Percentiles rank a stretch among this genome's conserved stretches.
phyloP scores from a whole-genome alignment of 2,113 vertebrate genomes.

The Ochotona curzoniae region DNA sequence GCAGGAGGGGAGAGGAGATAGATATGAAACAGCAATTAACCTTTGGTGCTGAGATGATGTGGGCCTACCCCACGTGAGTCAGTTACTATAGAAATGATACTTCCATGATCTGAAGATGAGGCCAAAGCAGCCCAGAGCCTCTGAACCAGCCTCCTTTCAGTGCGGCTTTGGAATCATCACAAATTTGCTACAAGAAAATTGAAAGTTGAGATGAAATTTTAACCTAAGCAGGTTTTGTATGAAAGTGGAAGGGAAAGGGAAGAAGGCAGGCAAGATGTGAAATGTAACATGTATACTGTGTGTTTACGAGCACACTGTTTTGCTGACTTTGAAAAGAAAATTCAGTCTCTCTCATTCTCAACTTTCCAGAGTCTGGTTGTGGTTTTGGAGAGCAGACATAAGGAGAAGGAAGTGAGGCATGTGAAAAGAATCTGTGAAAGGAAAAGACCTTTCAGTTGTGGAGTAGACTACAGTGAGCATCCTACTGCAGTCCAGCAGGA shows the following conservation, averaged over 20 bases:
- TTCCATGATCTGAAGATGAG: conserved; percentile 80
- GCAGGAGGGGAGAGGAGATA: not conserved
- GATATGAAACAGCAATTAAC: conserved; percentile 86
- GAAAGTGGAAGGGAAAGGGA: not conserved
- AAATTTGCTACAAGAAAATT: conserved; percentile 79
- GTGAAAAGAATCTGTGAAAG: not conserved
- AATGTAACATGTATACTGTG: not conserved
- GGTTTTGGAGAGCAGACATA: not conserved
- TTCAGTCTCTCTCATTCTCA: not conserved
- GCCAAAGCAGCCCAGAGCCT: conserved; percentile 69
- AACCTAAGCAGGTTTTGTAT: conserved; percentile 38
- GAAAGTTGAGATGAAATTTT: conserved; percentile 75
- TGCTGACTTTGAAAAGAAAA: conserved; percentile 60
- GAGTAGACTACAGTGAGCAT: not conserved
- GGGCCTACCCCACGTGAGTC: conserved; percentile 74
- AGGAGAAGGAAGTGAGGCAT: not conserved
- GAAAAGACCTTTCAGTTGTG: not conserved
- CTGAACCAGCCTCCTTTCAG: conserved; percentile 76
- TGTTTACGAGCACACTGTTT: not conserved
- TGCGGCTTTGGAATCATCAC: conserved; percentile 82
- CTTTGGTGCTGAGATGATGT: conserved; percentile 82
- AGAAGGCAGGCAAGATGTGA: not conserved
- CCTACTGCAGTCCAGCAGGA: not conserved
- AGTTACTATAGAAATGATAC: conserved; percentile 86
- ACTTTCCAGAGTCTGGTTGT: conserved; percentile 24